These are phyloP conservation scores for Fratercula arctica DNA, from an alignment of 2,797 vertebrate species.

Conservation along the genomic window DNA sequence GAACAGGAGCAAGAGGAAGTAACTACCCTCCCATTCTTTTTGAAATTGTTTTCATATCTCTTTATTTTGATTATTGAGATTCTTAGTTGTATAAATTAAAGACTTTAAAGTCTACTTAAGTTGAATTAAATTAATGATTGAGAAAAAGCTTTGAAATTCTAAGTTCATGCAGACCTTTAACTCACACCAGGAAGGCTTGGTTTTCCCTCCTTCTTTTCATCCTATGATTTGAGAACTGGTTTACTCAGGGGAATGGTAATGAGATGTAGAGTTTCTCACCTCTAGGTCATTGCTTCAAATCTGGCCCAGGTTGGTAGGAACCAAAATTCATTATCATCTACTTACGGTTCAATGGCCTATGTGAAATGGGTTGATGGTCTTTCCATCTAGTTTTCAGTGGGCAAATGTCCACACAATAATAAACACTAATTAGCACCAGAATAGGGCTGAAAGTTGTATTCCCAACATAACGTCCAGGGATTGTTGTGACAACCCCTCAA, in stretches of 20 bases:
- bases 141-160: conserved; percentile 57
- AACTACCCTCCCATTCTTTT: not conserved
- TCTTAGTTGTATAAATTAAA: not conserved
- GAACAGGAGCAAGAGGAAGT: not conserved
- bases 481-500: not conserved
- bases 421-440: not conserved
- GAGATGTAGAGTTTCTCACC: conserved; percentile 53
- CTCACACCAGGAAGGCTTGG: conserved; percentile 28
- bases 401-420: not conserved
- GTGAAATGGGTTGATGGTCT: conserved; percentile 14
- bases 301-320: conserved; percentile 31
- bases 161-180: conserved; percentile 51
- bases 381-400: not conserved
- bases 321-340: conserved; percentile 59
- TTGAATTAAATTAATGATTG: conserved; percentile 24
- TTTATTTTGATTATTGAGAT: not conserved
- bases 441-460: not conserved
- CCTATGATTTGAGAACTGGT: not conserved
- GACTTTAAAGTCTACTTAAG: conserved; percentile 11
- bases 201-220: conserved; percentile 47
- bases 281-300: conserved; percentile 61
- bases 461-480: not conserved
- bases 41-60: not conserved
- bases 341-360: conserved; percentile 21
- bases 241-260: conserved; percentile 52